Evolutionary conservation across 1,140 invertebrate genomes (phyloP).

Genomic region (Musca domestica): DNA sequence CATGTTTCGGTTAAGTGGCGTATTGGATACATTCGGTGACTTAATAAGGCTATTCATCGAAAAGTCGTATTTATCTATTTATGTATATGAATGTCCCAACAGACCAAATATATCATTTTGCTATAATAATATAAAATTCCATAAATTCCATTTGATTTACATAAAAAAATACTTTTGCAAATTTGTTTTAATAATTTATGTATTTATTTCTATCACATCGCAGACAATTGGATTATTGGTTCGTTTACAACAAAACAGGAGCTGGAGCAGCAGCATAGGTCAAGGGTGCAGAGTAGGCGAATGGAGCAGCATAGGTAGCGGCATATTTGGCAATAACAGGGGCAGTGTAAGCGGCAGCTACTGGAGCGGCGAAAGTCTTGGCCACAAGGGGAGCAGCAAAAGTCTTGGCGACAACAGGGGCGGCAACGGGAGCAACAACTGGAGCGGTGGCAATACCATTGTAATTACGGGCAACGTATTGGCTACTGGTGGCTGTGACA

Average conservation of each 20-base stretch:
- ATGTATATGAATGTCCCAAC: too few relatives aligned
- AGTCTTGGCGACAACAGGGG: slow-evolving; percentile 1
- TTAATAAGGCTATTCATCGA: too few relatives aligned
- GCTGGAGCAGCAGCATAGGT: slow-evolving; percentile 26
- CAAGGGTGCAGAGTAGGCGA: slow-evolving; percentile 1
- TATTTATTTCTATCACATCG: too few relatives aligned
- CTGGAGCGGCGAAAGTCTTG: slow-evolving; percentile 1
- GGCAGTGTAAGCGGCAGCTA: slow-evolving; percentile 4
- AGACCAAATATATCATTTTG: too few relatives aligned
- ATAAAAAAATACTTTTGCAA: too few relatives aligned
- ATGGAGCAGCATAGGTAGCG: slow-evolving; percentile 28
- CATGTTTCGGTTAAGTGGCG: too few relatives aligned
- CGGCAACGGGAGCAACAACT: background rate
- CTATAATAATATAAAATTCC: too few relatives aligned
- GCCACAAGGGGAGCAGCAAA: background rate
- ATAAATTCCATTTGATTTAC: too few relatives aligned
- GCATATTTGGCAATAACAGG: slow-evolving; percentile 8
- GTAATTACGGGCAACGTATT: slow-evolving; percentile 55
- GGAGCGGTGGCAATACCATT: slow-evolving; percentile 41
- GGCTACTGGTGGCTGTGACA: slow-evolving; percentile 56
- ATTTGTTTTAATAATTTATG: too few relatives aligned
- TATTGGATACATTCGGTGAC: too few relatives aligned
- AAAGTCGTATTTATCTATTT: too few relatives aligned
- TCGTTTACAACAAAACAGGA: slow-evolving; percentile 13
- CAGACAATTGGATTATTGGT: too few relatives aligned